Base-by-base conservation (phyloP, 2,113 vertebrate species). In the Paracanthobrama guichenoti region DNA sequence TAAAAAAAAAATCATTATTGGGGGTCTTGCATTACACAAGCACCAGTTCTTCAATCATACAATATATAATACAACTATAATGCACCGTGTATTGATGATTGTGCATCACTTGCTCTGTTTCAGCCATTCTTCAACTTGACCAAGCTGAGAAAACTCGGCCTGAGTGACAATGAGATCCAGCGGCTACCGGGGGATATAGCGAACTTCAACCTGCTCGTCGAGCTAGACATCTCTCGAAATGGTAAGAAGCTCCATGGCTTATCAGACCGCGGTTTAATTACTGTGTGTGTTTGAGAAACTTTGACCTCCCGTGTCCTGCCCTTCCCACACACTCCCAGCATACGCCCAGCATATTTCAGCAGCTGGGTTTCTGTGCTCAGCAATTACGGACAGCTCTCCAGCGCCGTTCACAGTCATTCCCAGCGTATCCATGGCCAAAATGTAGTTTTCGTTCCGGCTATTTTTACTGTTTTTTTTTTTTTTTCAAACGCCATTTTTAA, bases 101-200 rank as follows among this genome's bases (percentile, higher is more conserved):
- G 12, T 12, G 4, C 11, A 20, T 20, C 16, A 18, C 44, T 88
- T 94, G 88, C 89, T 89, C 57, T 91, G 64, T 95, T 96, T 88
- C 93, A 99, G 98, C 97, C 94, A 91, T 98, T 99, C 91, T 99
- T 99, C 91, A 97, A 98, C 46, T 95, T 99, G 86, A 93, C 95
- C 83, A 99, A 99, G 90, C 94, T 99, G 92, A 94, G 97, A 91
- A 99, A 98, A 91, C 96, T 99, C 81, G 96, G 97, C 84, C 95
- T 99, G 90, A 99, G 98, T 88, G 98, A 99, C 93, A 99, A 99
- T 86, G 98, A 99, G 93, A 98, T 99, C 92, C 97, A 97, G 86
- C 94, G 95, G 20, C 95, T 99, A 87, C 97, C 98, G 83, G 95
- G 97, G 87, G 98, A 99, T 93, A 97, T 99, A 86, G 96, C 96